phyloP scores from a whole-genome alignment of 37 sponge, comb jelly and placozoan genomes.

The Dysidea cf. avara region DNA sequence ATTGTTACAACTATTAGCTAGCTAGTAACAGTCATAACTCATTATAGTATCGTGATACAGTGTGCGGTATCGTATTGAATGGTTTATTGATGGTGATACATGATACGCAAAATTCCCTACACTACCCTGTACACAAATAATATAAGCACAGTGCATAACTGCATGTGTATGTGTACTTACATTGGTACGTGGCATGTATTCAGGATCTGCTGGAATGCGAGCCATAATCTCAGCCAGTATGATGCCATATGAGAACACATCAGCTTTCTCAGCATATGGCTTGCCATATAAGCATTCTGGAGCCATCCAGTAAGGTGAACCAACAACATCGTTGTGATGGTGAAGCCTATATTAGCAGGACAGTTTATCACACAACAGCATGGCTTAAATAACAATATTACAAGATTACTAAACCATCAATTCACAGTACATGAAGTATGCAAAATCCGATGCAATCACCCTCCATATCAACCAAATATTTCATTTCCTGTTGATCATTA shows the following conservation, averaged over 20 bases:
- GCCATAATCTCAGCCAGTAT: conserved; percentile 81
- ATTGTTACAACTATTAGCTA: too few species aligned
- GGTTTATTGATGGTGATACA: too few species aligned
- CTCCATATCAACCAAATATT: too few species aligned
- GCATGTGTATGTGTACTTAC: conserved; percentile 31
- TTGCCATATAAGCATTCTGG: conserved; percentile 87
- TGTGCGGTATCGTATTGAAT: too few species aligned
- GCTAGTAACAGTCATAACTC: too few species aligned
- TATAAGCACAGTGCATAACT: too few species aligned
- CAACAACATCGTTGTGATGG: conserved; percentile 77
- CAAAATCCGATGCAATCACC: not conserved
- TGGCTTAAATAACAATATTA: too few species aligned
- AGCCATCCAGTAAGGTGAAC: conserved; percentile 92
- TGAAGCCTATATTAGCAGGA: conserved; percentile 18
- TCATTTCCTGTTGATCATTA: too few species aligned
- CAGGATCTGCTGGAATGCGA: conserved; percentile 82
- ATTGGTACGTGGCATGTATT: conserved; percentile 77
- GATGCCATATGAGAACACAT: conserved; percentile 92
- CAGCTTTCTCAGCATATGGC: conserved; percentile 83
- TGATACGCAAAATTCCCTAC: too few species aligned
- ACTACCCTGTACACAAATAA: too few species aligned
- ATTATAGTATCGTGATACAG: too few species aligned
- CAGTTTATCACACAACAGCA: too few species aligned
- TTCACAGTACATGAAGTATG: not conserved
- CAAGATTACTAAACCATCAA: not conserved